Percentiles rank a stretch among this genome's conserved stretches.
Evolutionary conservation across 2,113 vertebrate genomes (phyloP).

Genomic region (Menidia beryllina): DNA sequence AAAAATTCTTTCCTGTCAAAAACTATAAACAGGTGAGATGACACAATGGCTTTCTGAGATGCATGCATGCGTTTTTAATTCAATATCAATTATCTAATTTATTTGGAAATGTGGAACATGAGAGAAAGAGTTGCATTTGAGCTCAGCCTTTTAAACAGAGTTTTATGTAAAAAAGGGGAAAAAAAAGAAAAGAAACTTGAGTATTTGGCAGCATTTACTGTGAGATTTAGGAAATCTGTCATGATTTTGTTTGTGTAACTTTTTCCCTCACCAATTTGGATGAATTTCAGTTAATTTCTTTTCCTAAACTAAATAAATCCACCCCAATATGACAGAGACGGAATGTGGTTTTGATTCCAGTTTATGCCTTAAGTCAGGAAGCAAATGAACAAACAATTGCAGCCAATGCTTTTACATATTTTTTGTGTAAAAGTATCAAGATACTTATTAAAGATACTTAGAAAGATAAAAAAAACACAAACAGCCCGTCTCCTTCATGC

Average conservation of each 20-base stretch:
- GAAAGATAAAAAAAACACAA: not conserved
- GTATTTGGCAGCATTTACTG: constrained; percentile 27
- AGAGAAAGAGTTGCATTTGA: constrained; percentile 25
- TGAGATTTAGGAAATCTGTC: constrained; percentile 35
- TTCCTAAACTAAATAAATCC: constrained; percentile 19
- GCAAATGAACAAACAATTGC: too few species aligned
- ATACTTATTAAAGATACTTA: too few species aligned
- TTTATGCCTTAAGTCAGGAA: not conserved
- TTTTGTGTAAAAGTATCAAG: too few species aligned
- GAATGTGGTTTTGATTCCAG: not conserved
- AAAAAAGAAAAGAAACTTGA: too few species aligned
- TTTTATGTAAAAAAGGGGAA: constrained; percentile 34
- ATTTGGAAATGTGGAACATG: constrained; percentile 36
- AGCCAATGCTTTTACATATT: too few species aligned
- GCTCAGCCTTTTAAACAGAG: constrained; percentile 43
- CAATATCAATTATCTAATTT: constrained; percentile 36
- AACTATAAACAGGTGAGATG: constrained; percentile 48
- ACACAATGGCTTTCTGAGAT: constrained; percentile 28
- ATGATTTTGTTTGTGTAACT: constrained; percentile 44
- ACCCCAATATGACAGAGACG: constrained; percentile 9
- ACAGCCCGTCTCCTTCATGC: constrained; percentile 13
- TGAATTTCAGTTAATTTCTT: constrained; percentile 9
- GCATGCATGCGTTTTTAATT: constrained; percentile 7
- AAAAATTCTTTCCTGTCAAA: constrained; percentile 17
- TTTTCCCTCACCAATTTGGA: constrained; percentile 39